Base-by-base conservation (phyloP, 2,888 invertebrate species). In the Phlogophora meticulosa region DNA sequence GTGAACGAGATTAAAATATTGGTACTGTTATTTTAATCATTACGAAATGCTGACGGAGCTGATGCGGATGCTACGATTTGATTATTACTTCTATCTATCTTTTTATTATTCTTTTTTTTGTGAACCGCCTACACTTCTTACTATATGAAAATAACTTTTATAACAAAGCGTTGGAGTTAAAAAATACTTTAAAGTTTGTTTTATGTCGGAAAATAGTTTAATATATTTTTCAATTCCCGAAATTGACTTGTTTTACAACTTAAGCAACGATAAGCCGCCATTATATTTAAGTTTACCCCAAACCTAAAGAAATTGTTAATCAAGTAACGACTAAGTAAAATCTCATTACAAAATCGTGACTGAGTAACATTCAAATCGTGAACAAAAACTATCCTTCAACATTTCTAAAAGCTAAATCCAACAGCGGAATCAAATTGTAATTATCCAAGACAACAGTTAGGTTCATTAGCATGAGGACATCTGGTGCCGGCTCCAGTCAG, bases 361-460 rank as follows among this genome's bases (percentile, higher is more conserved):
- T 7, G 20, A 46, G n/a, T n/a, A n/a, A n/a, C n/a, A n/a, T n/a
- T n/a, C n/a, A n/a, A n/a, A n/a, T n/a, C 9, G 4, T 13, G 10
- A 58, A 28, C n/a, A 22, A 40, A 46, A 38, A 20, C 10, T 15
- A 1, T 17, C 0, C 0, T 43, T n/a, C 5, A 36, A 43, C 11
- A 43, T 13, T 9, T 10, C 67, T 28, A 15, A 45, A 55, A 28
- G 7, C 11, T 38, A 24, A 42, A 56, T 11, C n/a, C 13, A 38
- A 4, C n/a, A 45, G 13, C 10, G 17, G 38, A 59, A 53, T 46
- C 20, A 59, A 40, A 45, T 56, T 59, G 56, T 60, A 65, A 60
- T 77, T 57, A 62, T 65, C 40, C 55, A 40, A 76, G 57, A 59
- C 32, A 55, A 76, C 48, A 68, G 55, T 20, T 28, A 32, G 46